Conservation (phyloP, 2,113 vertebrate genomes). For the Morphnarchus princeps region DNA sequence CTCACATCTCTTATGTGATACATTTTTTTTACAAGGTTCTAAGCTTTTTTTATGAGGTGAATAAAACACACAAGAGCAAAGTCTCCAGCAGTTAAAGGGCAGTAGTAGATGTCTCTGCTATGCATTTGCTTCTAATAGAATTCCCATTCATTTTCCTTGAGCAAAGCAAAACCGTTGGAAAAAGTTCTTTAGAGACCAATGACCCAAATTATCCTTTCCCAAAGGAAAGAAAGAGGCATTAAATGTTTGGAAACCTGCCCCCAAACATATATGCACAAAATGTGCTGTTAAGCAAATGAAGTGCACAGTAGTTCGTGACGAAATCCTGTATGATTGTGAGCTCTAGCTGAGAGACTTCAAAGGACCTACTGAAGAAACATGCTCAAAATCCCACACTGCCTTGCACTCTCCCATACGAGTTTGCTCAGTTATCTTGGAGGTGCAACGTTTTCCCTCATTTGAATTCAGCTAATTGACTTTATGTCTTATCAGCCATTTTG, state of each 20-base stretch:
- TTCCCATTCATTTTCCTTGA: slow-evolving; percentile 37
- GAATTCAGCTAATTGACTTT: background rate
- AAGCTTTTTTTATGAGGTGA: slow-evolving; percentile 62
- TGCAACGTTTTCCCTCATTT: background rate
- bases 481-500: background rate
- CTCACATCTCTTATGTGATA: slow-evolving; percentile 50
- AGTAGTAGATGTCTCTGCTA: slow-evolving; percentile 25
- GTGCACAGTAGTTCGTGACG: background rate
- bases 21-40: slow-evolving; percentile 55
- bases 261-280: background rate
- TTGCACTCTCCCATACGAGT: background rate
- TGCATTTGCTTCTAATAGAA: slow-evolving; percentile 57
- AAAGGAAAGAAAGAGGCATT: slow-evolving; percentile 21
- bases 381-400: background rate
- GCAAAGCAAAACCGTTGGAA: slow-evolving; percentile 9
- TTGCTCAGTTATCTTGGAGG: background rate
- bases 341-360: background rate
- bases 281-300: background rate
- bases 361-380: background rate
- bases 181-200: slow-evolving; percentile 17
- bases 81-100: slow-evolving; percentile 40
- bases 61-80: slow-evolving; percentile 57
- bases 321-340: background rate
- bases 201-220: slow-evolving; percentile 30
- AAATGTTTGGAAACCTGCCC: background rate